phyloP scores from a whole-genome alignment of 2,888 invertebrate species.

The Hypomecis atomaria region DNA sequence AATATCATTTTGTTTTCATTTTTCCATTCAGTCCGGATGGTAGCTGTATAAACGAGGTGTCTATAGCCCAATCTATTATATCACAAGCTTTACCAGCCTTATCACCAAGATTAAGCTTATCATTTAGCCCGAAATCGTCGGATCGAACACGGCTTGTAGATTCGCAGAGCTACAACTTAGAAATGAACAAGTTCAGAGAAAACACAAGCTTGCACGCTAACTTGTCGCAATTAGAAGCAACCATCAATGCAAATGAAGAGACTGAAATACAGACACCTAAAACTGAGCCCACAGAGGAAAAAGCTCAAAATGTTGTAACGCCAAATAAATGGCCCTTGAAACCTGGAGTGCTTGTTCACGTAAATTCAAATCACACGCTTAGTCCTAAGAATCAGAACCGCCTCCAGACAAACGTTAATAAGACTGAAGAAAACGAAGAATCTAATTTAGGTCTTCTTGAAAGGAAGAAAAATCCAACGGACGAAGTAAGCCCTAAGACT shows the following conservation, averaged over 20 bases:
- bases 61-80: conserved; percentile 83
- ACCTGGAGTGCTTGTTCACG: conserved; percentile 94
- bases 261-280: conserved; percentile 58
- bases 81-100: conserved; percentile 82
- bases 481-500: conserved; percentile 52
- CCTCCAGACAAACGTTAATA: conserved; percentile 59
- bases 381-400: conserved; percentile 83
- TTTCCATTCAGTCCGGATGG: conserved; percentile 77
- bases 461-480: conserved; percentile 60
- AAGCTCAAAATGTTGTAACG: conserved; percentile 71
- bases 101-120: conserved; percentile 74
- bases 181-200: conserved; percentile 71
- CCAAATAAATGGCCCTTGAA: conserved; percentile 93
- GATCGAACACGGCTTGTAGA: conserved; percentile 79
- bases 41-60: conserved; percentile 82
- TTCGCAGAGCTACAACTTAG: conserved; percentile 59
- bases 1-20: conserved; percentile 50
- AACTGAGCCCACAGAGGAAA: conserved; percentile 58
- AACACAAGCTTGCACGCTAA: conserved; percentile 49
- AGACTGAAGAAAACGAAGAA: conserved; percentile 52
- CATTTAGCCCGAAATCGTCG: conserved; percentile 77
- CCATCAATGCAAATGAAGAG: conserved; percentile 53
- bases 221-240: conserved; percentile 62
- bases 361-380: conserved; percentile 91
- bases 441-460: conserved; percentile 75